Evolutionary conservation across 2,888 invertebrate genomes (phyloP), one percentile per base, ranked within the genome.

Genomic region (Agonopterix arenella): DNA sequence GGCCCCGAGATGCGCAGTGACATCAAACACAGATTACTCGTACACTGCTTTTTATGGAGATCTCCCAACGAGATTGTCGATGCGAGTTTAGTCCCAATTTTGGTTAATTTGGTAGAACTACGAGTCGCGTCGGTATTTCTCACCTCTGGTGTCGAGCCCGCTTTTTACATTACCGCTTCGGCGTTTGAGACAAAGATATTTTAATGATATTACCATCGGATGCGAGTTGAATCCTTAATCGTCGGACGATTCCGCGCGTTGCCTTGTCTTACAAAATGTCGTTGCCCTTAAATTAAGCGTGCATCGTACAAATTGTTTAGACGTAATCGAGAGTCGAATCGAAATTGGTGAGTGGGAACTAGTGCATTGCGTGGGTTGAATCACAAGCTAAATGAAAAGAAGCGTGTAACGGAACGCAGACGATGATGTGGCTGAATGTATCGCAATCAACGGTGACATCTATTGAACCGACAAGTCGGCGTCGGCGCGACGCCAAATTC

Each of bases 171-270:
- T 69, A 72, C 70, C 71, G 71, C 76, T 64, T 78, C 82, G 83
- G 82, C 74, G 70, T 84, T 84, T 82, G 76, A 82, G 76, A 83
- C 84, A 84, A 81, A 88, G 84, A 83, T 85, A 89, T 89, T 89
- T 89, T 89, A 88, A 88, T 84, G 84, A 84, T 85, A 89, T 86
- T 84, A 81, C 85, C 78, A 76, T 75, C 70, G 76, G 77, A 84
- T 79, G 89, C 76, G 82, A 72, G 78, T 76, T 84, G 89, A 86
- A 88, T 88, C 81, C 82, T 78, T 85, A 86, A 89, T 83, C 76
- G 80, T 60, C 62, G 70, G 73, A 57, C 66, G 73, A 74, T 79
- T 76, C 76, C 76, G 61, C 68, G 64, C 78, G 70, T 63, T 64
- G 68, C 60, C 70, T 73, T 71, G 77, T 74, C 73, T 62, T 66